Percentiles rank a stretch among this genome's conserved stretches.
Evolutionary conservation across 1,140 invertebrate species (phyloP).

Genomic region (Ylistrum balloti): DNA sequence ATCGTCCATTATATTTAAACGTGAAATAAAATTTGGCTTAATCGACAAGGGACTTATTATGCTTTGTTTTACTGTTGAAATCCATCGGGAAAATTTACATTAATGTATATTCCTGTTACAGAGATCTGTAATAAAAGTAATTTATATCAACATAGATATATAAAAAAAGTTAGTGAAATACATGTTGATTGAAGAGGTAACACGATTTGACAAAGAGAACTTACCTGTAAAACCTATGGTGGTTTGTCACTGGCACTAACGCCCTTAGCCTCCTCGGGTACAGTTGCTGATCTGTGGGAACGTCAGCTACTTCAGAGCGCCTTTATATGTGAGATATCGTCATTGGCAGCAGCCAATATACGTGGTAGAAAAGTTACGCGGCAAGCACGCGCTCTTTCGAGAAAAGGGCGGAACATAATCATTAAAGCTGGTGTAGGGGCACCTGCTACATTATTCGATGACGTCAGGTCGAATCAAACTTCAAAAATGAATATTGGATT

Average conservation of each 20-base stretch:
- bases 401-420: neutral
- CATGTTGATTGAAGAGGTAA: neutral
- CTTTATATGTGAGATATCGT: neutral
- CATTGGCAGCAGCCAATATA: conserved; percentile 7
- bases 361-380: conserved; percentile 2
- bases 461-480: neutral
- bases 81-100: no score
- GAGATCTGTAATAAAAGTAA: no score
- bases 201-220: neutral
- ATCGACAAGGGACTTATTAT: no score
- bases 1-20: no score
- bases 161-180: no score
- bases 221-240: neutral
- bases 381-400: conserved; percentile 1
- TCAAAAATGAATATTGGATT: neutral
- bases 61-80: no score
- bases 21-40: no score
- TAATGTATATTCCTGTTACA: no score
- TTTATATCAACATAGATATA: no score
- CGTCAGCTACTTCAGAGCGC: neutral
- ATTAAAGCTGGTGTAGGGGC: neutral
- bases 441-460: neutral
- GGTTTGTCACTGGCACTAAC: neutral
- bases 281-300: neutral
- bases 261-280: neutral